Evolutionary conservation across 1,140 invertebrate genomes (phyloP).

Genomic region (Cataglyphis hispanica): DNA sequence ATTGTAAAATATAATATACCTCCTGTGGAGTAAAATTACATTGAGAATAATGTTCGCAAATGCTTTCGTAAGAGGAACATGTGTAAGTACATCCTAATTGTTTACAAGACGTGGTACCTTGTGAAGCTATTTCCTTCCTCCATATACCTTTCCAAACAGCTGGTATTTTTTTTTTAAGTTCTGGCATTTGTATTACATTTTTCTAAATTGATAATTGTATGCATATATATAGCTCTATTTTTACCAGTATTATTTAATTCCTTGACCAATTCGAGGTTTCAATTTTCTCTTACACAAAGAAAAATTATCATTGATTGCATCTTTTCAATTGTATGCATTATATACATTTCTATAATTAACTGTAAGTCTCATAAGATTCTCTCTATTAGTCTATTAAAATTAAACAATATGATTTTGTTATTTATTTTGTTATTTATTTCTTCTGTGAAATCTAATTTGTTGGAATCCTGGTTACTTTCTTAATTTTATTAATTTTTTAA

Average conservation of each 20-base stretch:
- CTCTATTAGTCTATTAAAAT: background rate
- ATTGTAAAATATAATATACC: conserved; percentile 58
- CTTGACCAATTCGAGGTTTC: too few species aligned
- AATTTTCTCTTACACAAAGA: too few species aligned
- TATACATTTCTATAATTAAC: too few species aligned
- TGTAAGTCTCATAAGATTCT: too few species aligned
- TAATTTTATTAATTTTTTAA: too few species aligned
- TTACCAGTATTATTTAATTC: too few species aligned
- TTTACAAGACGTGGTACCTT: conserved; percentile 73
- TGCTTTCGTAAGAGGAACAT: conserved; percentile 71
- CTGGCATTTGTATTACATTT: conserved; percentile 75
- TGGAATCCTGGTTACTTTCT: too few species aligned
- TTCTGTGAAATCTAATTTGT: background rate
- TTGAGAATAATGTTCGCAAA: conserved; percentile 77
- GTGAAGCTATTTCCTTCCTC: conserved; percentile 73
- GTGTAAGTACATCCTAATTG: conserved; percentile 78
- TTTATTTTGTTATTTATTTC: background rate
- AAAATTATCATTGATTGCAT: too few species aligned
- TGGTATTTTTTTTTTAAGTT: conserved; percentile 74
- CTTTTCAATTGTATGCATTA: too few species aligned
- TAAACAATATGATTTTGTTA: background rate
- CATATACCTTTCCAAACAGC: conserved; percentile 76
- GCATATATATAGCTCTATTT: background rate
- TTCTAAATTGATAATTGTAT: conserved; percentile 64
- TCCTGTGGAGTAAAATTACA: conserved; percentile 80